phyloP scores from a whole-genome alignment of 1,140 invertebrate species.

The Diabrotica undecimpunctata region DNA sequence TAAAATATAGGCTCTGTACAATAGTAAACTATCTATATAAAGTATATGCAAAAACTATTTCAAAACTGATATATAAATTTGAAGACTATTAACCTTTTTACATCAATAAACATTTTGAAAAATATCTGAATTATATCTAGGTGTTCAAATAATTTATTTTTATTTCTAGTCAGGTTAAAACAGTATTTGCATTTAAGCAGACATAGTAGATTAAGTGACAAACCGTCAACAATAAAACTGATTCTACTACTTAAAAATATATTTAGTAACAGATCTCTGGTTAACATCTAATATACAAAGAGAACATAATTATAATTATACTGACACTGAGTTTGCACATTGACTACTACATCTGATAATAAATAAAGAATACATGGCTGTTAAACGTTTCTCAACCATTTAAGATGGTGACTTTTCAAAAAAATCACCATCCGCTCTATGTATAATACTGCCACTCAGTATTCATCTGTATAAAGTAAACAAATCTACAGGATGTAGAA shows the following conservation, averaged over 20 bases:
- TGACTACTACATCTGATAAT: background rate
- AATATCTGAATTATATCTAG: too few relatives aligned
- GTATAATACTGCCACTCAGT: constrained; percentile 45
- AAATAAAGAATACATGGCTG: background rate
- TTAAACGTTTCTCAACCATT: background rate
- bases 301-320: constrained; percentile 21
- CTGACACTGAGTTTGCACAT: constrained; percentile 1
- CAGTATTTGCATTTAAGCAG: too few relatives aligned
- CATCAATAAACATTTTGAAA: too few relatives aligned
- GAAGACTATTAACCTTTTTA: too few relatives aligned
- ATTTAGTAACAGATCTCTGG: background rate
- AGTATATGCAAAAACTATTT: constrained; percentile 9
- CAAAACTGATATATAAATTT: too few relatives aligned
- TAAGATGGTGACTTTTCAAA: background rate
- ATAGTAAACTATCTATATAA: constrained; percentile 33
- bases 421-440: constrained; percentile 5
- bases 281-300: constrained; percentile 13
- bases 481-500: constrained; percentile 24
- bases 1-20: constrained; percentile 38
- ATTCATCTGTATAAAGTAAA: constrained; percentile 45
- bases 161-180: too few relatives aligned
- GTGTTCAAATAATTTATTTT: too few relatives aligned
- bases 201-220: too few relatives aligned
- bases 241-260: background rate
- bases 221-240: too few relatives aligned